A percentile compares a stretch with the other conserved stretches of the same genome.
phyloP scores from a whole-genome alignment of 1,140 invertebrate genomes.

The Hylyphantes graminicola region DNA sequence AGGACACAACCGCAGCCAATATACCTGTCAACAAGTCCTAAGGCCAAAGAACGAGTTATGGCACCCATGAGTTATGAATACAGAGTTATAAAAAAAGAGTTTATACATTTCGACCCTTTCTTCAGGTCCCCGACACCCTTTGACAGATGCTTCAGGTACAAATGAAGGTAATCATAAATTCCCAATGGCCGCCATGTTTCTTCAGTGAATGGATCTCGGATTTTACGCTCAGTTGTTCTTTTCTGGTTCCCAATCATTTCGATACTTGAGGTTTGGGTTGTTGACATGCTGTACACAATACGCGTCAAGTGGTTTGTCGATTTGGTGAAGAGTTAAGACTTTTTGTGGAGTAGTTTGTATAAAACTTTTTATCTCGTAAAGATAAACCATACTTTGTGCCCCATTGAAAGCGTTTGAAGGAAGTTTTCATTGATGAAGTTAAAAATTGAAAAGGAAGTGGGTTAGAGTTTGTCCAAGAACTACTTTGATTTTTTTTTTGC shows the following conservation, averaged over 20 bases:
- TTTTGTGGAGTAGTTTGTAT: neutral
- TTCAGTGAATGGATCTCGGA: slow-evolving; percentile 5
- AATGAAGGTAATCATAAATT: slow-evolving; percentile 54
- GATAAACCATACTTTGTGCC: neutral
- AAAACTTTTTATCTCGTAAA: neutral
- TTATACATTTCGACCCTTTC: neutral
- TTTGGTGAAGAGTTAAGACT: neutral
- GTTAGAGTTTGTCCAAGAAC: neutral
- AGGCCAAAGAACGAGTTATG: slow-evolving; percentile 13
- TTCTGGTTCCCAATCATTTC: slow-evolving; percentile 53
- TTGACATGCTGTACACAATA: slow-evolving; percentile 39
- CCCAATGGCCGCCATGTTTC: slow-evolving; percentile 19
- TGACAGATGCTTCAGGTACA: slow-evolving; percentile 45
- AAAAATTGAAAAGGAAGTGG: too few relatives aligned
- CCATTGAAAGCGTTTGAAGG: too few relatives aligned
- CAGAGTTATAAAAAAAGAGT: neutral
- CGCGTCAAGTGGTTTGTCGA: slow-evolving; percentile 31
- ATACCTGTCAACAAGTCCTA: slow-evolving; percentile 45
- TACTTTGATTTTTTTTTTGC: neutral
- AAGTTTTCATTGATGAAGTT: too few relatives aligned
- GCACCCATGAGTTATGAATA: slow-evolving; percentile 31
- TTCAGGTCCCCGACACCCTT: neutral
- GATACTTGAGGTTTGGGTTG: slow-evolving; percentile 36
- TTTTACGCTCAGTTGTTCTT: slow-evolving; percentile 52
- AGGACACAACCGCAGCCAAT: slow-evolving; percentile 43